Percentiles rank a stretch among this genome's conserved stretches.
These are phyloP conservation scores for Dasysyrphus tricinctus DNA, from an alignment of 2,888 invertebrate genomes.

Conservation along the genomic window DNA sequence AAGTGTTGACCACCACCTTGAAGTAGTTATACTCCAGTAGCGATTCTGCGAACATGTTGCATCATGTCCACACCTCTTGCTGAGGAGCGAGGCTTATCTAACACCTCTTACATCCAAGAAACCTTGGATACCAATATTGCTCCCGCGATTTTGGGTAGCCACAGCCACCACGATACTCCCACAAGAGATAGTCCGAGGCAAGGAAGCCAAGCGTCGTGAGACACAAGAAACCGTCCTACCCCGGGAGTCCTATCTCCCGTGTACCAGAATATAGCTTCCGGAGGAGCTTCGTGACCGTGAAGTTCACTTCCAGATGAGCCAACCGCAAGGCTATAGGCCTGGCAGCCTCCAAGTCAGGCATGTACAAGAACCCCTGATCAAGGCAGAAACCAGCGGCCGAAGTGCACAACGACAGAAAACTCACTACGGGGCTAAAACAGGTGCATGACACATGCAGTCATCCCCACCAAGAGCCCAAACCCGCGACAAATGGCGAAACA, in stretches of 20 bases:
- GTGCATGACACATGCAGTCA: neutral
- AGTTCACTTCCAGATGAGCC: neutral
- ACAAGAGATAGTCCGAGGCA: neutral
- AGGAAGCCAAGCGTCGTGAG: neutral
- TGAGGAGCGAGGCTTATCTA: no score
- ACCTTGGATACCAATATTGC: neutral
- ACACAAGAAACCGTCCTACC: neutral
- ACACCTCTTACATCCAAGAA: no score
- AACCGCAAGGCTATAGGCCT: neutral
- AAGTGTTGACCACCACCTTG: no score
- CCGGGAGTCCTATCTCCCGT: neutral
- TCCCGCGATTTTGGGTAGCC: neutral
- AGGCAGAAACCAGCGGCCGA: no score
- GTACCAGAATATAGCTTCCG: slow-evolving; percentile 9
- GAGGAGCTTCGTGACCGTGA: neutral
- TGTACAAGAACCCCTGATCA: neutral
- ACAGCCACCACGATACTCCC: neutral
- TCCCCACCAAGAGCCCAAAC: neutral
- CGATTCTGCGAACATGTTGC: no score
- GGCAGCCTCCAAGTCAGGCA: neutral
- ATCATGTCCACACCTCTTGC: no score
- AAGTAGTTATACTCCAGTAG: no score
- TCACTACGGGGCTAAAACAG: neutral
- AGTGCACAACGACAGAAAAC: no score
- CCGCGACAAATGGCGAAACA: neutral